Evolutionary conservation across 2,797 vertebrate species (phyloP), one percentile per base, ranked within the genome.

Genomic region (Sebastes trivittatus): DNA sequence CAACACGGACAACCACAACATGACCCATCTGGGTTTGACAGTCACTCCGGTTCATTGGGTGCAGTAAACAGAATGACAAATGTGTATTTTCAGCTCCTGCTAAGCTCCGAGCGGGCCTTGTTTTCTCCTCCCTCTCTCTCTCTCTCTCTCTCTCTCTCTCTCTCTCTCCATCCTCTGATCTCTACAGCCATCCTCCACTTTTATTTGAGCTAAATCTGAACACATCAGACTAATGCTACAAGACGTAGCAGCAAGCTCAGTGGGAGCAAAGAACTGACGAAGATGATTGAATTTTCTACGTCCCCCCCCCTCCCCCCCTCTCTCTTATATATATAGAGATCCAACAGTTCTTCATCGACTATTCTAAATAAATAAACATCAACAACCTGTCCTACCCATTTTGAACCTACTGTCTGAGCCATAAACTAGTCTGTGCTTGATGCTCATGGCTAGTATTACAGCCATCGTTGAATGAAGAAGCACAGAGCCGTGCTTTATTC

Each of bases 401-500:
- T 46, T 60, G 23, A 78, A 52, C 66, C 55, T 54, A 11, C 59
- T 69, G 70, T 71, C 38, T 81, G 58, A 65, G 75, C 60, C 65
- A 64, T 63, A 23, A 76, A 66, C 29, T 5, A 67, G 46, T 55
- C 65, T 70, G 70, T 83, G 61, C 75, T 78, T n/a, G 8, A 71
- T 29, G 67, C 80, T 81, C 59, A 54, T 83, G 86, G 81, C 73
- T 46, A 68, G 54, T 74, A 84, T 88, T 90, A 78, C 66, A 79
- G 88, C 80, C 69, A 78, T 64, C 64, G 67, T 87, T 65, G 70
- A 91, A 84, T 78, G 84, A 89, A 75, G 82, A 85, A 88, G 79
- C 78, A 70, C 83, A 78, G 69, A 82, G 82, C 87, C 76, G 81
- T 46, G 62, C 79, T 88, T 88, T 88, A 93, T 92, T 93, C 86